These are phyloP conservation scores for Calypte anna DNA, from an alignment of 2,113 vertebrate species.

Conservation along the genomic window DNA sequence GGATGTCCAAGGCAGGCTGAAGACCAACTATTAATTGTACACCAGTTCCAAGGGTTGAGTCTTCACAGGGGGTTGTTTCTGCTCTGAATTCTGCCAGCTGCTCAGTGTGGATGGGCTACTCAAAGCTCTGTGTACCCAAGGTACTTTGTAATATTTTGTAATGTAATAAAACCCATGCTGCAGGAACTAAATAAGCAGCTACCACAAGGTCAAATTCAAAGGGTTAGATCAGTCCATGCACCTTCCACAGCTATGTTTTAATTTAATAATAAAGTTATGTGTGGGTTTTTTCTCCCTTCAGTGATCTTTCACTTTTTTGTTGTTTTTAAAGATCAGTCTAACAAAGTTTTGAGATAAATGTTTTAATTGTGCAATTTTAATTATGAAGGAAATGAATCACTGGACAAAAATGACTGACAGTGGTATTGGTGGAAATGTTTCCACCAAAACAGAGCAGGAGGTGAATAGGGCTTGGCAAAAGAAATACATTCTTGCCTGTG, in stretches of 20 bases:
- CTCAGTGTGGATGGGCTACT: background rate
- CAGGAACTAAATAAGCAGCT: background rate
- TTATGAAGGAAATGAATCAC: conserved; percentile 8
- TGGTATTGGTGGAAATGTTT: background rate
- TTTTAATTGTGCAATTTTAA: background rate
- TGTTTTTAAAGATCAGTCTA: background rate
- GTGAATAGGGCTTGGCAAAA: background rate
- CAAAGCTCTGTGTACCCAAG: background rate
- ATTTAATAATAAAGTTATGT: background rate
- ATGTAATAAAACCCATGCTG: background rate
- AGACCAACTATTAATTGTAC: background rate
- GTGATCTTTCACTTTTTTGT: background rate
- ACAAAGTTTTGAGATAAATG: background rate
- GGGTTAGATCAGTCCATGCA: background rate
- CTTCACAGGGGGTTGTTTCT: background rate
- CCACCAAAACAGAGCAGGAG: background rate
- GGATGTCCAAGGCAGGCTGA: background rate
- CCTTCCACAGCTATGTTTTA: background rate
- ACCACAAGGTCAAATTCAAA: background rate
- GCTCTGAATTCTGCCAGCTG: background rate
- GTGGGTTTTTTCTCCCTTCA: rapidly evolving
- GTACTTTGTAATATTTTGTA: background rate
- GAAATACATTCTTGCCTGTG: background rate
- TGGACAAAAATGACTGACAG: background rate
- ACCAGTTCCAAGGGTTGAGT: background rate